Evolutionary conservation across 2,113 vertebrate genomes (phyloP).

Genomic region (Alethe castanea): DNA sequence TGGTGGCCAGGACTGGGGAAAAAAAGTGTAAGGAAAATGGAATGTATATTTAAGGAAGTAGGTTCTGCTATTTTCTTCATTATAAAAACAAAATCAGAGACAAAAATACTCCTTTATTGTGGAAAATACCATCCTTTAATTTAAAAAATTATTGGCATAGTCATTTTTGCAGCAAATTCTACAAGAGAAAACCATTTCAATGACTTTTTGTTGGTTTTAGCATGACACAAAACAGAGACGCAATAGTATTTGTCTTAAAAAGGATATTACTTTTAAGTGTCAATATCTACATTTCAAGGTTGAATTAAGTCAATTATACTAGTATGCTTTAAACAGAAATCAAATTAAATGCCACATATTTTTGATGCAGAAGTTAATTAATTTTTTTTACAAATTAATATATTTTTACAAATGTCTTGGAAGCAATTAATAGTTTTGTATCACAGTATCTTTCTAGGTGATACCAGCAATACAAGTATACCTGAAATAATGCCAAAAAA

Average conservation of each 20-base stretch:
- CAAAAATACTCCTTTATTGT: background rate
- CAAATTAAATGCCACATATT: background rate
- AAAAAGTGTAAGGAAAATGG: background rate
- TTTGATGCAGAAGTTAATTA: background rate
- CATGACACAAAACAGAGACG: background rate
- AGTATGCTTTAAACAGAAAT: background rate
- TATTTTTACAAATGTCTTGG: background rate
- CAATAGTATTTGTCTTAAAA: background rate
- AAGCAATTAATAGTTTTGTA: background rate
- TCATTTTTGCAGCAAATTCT: background rate
- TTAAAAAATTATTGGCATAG: background rate
- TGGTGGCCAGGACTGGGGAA: background rate
- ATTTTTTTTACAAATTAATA: background rate
- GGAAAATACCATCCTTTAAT: background rate
- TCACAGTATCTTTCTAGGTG: background rate
- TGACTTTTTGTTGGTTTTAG: background rate
- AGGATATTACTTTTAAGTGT: background rate
- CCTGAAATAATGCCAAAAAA: background rate
- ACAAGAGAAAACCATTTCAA: background rate
- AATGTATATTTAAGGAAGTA: background rate
- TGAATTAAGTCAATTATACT: too few species aligned
- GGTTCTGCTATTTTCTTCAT: background rate
- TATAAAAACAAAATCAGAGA: background rate
- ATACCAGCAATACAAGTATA: background rate
- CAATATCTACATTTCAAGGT: too few species aligned